These are phyloP conservation scores for Hartigia nigra DNA, from an alignment of 2,888 invertebrate genomes.

Conservation along the genomic window DNA sequence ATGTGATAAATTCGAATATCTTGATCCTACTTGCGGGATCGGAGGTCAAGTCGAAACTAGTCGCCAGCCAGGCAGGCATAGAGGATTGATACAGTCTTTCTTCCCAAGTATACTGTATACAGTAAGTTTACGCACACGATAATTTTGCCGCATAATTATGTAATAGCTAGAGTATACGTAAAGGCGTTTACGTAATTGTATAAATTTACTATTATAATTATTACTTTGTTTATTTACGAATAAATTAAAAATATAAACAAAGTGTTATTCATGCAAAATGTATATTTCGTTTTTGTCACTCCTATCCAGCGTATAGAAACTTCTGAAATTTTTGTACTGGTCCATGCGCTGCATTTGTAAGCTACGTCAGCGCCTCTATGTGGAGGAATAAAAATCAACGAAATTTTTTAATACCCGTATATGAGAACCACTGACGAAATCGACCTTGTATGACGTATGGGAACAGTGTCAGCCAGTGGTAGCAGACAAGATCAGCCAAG, in stretches of 20 bases:
- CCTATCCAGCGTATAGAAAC: too few species aligned
- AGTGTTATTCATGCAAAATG: background rate
- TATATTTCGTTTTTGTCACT: background rate
- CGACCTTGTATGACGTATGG: background rate
- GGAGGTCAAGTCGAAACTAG: background rate
- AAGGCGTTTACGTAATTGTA: slow-evolving; percentile 1
- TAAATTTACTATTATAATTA: background rate
- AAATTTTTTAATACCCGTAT: too few species aligned
- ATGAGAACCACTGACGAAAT: background rate
- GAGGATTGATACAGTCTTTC: background rate
- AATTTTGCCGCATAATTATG: background rate
- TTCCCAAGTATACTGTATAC: background rate
- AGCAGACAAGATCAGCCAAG: slow-evolving; percentile 23
- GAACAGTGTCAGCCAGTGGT: background rate
- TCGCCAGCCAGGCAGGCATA: background rate
- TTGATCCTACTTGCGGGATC: background rate
- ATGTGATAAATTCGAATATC: slow-evolving; percentile 4
- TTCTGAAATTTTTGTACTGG: too few species aligned
- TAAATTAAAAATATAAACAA: background rate
- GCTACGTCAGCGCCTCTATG: too few species aligned
- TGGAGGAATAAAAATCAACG: too few species aligned
- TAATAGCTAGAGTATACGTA: background rate
- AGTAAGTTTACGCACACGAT: background rate
- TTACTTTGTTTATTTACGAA: slow-evolving; percentile 3
- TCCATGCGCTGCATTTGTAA: too few species aligned